These are phyloP conservation scores for Aphelinus atriplicis DNA, from an alignment of 1,140 invertebrate genomes.

Conservation along the genomic window DNA sequence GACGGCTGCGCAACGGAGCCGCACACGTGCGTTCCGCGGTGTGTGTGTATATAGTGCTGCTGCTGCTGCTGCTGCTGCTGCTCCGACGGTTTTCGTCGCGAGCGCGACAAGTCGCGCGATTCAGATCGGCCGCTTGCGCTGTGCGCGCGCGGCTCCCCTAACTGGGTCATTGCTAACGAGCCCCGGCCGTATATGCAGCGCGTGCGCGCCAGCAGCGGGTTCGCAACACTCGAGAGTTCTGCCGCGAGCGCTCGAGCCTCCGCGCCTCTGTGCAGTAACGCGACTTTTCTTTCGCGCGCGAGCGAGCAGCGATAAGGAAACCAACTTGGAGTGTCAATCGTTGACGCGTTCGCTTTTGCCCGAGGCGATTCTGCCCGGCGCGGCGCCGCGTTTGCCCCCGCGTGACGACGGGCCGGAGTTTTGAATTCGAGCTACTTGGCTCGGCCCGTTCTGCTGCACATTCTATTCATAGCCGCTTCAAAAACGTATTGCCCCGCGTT, in stretches of 20 bases:
- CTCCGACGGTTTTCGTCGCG: slow-evolving; percentile 1
- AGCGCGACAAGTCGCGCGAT: slow-evolving; percentile 38
- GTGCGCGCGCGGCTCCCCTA: slow-evolving; percentile 41
- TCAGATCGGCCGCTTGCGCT: slow-evolving; percentile 45
- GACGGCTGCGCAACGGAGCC: no score
- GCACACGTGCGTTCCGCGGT: no score
- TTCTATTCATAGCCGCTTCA: no score
- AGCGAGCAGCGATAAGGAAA: slow-evolving; percentile 7
- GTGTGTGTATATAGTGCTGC: no score
- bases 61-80: no score
- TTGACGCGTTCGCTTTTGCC: no score
- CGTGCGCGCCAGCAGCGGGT: background rate
- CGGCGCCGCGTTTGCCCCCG: no score
- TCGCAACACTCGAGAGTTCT: background rate
- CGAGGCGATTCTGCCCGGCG: no score
- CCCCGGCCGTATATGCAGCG: background rate
- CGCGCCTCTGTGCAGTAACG: background rate
- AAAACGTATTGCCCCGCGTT: no score
- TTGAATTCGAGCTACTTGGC: no score
- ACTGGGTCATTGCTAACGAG: slow-evolving; percentile 61
- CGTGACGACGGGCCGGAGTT: no score
- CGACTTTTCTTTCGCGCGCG: slow-evolving; percentile 33
- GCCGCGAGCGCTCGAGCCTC: background rate
- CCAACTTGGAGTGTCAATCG: background rate
- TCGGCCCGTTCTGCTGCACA: no score